Conservation (phyloP, 2,797 vertebrate genomes). For the Oryzias dopingdopingensis region DNA sequence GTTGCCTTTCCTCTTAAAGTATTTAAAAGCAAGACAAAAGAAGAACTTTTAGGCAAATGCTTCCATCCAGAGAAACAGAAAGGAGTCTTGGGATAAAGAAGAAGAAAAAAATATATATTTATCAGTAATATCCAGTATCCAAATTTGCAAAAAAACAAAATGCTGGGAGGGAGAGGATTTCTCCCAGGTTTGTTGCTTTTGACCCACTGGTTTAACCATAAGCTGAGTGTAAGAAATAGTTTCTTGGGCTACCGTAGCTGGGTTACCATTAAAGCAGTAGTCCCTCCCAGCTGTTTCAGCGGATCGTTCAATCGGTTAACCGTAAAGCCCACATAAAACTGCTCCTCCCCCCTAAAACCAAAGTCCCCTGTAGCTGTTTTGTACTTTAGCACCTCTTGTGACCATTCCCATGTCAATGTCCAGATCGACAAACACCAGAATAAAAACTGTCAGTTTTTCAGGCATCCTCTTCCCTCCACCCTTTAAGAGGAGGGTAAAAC, state of each 20-base stretch:
- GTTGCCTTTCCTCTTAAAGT: slow-evolving; percentile 63
- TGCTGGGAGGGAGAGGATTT: slow-evolving; percentile 53
- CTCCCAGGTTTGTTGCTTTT: slow-evolving; percentile 36
- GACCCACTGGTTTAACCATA: slow-evolving; percentile 42
- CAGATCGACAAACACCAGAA: slow-evolving; percentile 84
- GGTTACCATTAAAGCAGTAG: slow-evolving; percentile 57
- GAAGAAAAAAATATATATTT: slow-evolving; percentile 40
- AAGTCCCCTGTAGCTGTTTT: slow-evolving; percentile 58
- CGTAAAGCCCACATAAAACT: slow-evolving; percentile 34
- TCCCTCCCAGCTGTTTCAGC: slow-evolving; percentile 59
- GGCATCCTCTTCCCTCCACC: slow-evolving; percentile 71
- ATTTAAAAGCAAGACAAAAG: slow-evolving; percentile 81
- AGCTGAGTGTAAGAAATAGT: slow-evolving; percentile 49
- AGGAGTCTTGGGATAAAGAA: slow-evolving; percentile 34
- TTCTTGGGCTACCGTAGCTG: slow-evolving; percentile 59
- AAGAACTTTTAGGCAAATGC: slow-evolving; percentile 83
- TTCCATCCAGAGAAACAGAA: slow-evolving; percentile 54
- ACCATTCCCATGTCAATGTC: slow-evolving; percentile 68
- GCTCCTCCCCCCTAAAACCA: slow-evolving; percentile 44
- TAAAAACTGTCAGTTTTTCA: slow-evolving; percentile 83
- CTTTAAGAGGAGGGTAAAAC: slow-evolving; percentile 63
- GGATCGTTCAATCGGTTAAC: slow-evolving; percentile 32
- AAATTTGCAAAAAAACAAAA: slow-evolving; percentile 57
- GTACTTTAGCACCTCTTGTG: slow-evolving; percentile 69
- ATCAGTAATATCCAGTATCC: slow-evolving; percentile 63